phyloP scores from a whole-genome alignment of 2,113 vertebrate species.

The Solenodon paradoxus region DNA sequence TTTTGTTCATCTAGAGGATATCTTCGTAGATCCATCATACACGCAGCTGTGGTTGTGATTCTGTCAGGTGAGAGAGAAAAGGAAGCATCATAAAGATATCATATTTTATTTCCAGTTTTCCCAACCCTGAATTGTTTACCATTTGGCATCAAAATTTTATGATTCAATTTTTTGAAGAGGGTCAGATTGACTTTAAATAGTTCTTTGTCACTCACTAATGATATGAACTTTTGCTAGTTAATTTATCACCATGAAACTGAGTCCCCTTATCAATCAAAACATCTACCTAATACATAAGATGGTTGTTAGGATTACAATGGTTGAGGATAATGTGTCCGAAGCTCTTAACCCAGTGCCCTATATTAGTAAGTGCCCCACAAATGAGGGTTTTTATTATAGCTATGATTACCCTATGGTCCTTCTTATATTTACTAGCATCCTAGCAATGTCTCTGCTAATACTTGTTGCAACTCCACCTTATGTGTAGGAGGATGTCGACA shows the following conservation, averaged over 20 bases:
- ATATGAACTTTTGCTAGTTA: background rate
- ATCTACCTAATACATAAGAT: background rate
- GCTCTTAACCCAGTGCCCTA: background rate
- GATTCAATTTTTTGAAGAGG: background rate
- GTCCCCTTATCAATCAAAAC: background rate
- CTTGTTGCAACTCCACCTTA: background rate
- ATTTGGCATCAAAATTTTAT: background rate
- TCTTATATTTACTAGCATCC: background rate
- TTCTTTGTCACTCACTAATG: background rate
- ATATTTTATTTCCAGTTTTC: background rate
- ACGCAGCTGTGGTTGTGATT: conserved; percentile 96
- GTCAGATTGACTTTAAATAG: background rate
- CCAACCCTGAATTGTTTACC: background rate
- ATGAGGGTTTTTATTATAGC: background rate
- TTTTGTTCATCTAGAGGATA: conserved; percentile 96
- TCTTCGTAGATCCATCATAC: conserved; percentile 96
- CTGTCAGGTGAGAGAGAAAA: conserved; percentile 75
- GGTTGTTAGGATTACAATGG: background rate
- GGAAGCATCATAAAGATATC: background rate
- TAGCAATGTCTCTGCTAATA: background rate
- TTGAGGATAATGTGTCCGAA: background rate
- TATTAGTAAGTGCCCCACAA: background rate
- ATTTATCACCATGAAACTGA: background rate
- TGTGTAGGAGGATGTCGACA: background rate
- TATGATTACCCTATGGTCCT: background rate